Base-by-base conservation (phyloP, 2,797 vertebrate species). In the Gymnodraco acuticeps region DNA sequence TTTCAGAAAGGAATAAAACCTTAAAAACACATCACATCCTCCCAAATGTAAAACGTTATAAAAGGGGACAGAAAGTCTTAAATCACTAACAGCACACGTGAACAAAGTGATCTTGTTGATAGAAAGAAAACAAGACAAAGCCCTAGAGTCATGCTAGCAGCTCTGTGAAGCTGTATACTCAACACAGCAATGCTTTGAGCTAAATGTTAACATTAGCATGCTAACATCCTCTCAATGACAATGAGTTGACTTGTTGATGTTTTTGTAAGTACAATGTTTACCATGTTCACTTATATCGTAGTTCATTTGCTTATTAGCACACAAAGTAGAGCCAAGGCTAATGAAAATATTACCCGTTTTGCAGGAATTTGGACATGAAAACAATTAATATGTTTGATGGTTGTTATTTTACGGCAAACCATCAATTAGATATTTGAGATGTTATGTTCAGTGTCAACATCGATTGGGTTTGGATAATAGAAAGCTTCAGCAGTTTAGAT, bases 401-500 rank as follows among this genome's bases (percentile, higher is more conserved):
- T 19, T 6, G 5, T 1, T 38, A 38, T 38, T 38, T 1, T 38
- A 58, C 13, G 11, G 33, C 17, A 19, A 52, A 41, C 45, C 15
- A 42, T 55, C 52, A 5, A 54, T 8, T 27, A 10, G n/a, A 41
- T 61, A 20, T 46, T 41, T 38, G 17, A 59, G 46, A 50, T 56
- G 16, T 50, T n/a, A 38, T 38, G 33, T 38, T 38, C 33, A 38
- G 33, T 38, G 33, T 38, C 33, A 7, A 38, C 5, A 41, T 2
- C 38, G 6, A 51, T 38, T 46, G 15, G 48, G 14, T 60, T 69
- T 42, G 50, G 13, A 85, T 10, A 58, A 68, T 19, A 66, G 8
- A 20, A 41, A 48, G 69, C 60, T 70, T 69, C 19, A 63, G 31
- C 10, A 9, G 63, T 64, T 74, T 41, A 38, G 50, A 65, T 38